Evolutionary conservation across 2,113 vertebrate genomes (phyloP).

Genomic region (Microtus montanus): DNA sequence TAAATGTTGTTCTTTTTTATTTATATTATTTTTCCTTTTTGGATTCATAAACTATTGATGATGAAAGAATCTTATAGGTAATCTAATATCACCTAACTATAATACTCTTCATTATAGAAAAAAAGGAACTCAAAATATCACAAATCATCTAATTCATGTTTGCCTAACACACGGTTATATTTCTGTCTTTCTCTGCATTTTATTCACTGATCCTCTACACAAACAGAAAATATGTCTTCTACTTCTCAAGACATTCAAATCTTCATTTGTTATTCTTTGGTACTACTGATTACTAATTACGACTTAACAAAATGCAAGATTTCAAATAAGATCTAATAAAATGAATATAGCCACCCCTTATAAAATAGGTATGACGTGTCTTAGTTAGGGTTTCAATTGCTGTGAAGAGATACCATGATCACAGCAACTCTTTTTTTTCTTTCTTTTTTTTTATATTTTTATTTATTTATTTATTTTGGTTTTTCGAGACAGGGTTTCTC

Average conservation of each 20-base stretch:
- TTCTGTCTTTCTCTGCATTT: not conserved
- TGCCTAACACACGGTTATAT: not conserved
- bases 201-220: not conserved
- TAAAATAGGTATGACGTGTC: constrained; percentile 24
- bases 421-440: not conserved
- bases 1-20: not conserved
- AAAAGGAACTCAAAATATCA: not conserved
- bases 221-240: not conserved
- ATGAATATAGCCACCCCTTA: constrained; percentile 15
- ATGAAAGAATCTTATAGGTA: not conserved
- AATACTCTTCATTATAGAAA: not conserved
- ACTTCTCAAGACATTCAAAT: not conserved
- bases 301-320: constrained; percentile 35
- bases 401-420: not conserved
- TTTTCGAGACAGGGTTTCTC: too few relatives aligned
- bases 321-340: constrained; percentile 46
- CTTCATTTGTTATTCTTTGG: not conserved
- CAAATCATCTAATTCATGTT: not conserved
- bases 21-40: not conserved
- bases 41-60: not conserved
- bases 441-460: too few relatives aligned
- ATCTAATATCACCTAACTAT: not conserved
- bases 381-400: not conserved
- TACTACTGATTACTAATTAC: constrained; percentile 24
- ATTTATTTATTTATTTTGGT: too few relatives aligned